Base-by-base conservation (phyloP, 2,888 invertebrate species). In the Lasius platythorax region DNA sequence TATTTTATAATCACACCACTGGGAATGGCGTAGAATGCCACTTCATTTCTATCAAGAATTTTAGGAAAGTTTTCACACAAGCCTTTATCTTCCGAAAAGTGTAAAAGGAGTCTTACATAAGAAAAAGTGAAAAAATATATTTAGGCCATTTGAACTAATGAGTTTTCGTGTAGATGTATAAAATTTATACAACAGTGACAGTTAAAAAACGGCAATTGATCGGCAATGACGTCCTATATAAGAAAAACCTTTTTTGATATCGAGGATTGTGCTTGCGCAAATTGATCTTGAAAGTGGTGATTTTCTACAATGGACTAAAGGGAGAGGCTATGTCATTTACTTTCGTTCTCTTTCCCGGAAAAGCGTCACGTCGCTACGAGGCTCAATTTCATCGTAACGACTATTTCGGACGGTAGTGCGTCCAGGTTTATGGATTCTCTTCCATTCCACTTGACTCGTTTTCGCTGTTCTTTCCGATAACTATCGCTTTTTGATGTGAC, bases 381-480 rank as follows among this genome's bases (percentile, higher is more conserved):
- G 18, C 58, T 33, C 79, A 61, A 82, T 67, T 75, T 46, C 28
- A 56, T 66, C 33, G 58, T 67, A 58, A 78, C 37, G 46, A 79
- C 43, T 78, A 70, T 75, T 66, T 74, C 67, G 67, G 76, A 67
- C 37, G 2, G 3, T 74, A 75, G 28, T 46, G 9, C 76, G 53
- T 74, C 23, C 33, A 76, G 8, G 75, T 64, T 82, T 66, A 46
- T 64, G 33, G 78, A 37, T 37, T 37, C n/a, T 46, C 12, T 23
- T 75, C 46, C 78, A 82, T 75, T 81, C 12, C 37, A 56, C 76
- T 70, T 61, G 58, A 66, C 40, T 68, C 61, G 23, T 61, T 78
- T 46, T 63, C 61, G 28, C 30, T 68, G 40, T 46, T 18, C 23
- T 12, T 79, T 30, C 40, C 40, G 58, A 61, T n/a, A 37, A 61